Percentiles rank a stretch among this genome's conserved stretches.
These are phyloP conservation scores for Rhombomys opimus DNA, from an alignment of 2,113 vertebrate genomes.

Conservation along the genomic window DNA sequence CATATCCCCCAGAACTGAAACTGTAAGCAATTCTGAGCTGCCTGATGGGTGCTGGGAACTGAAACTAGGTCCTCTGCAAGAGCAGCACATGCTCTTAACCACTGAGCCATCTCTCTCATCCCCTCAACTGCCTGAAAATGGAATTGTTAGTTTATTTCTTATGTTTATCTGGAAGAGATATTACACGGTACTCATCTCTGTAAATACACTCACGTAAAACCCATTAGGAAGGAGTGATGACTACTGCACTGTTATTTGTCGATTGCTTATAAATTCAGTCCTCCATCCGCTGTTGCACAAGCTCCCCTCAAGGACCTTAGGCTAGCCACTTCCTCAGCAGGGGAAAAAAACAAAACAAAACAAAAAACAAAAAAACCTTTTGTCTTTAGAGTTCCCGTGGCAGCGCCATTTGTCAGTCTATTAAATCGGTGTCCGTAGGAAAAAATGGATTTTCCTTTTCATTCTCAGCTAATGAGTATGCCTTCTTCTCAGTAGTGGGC, in stretches of 20 bases:
- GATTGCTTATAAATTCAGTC: slow-evolving; percentile 41
- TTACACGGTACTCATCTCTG: slow-evolving; percentile 11
- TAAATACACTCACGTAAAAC: neutral
- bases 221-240: neutral
- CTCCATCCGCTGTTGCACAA: neutral
- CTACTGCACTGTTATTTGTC: slow-evolving; percentile 38
- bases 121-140: neutral
- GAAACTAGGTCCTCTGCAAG: neutral
- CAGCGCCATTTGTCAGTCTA: neutral
- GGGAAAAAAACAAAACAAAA: neutral
- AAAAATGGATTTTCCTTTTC: neutral
- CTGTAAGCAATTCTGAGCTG: neutral
- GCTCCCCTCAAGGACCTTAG: neutral
- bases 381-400: neutral
- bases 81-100: neutral
- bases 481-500: slow-evolving; percentile 35
- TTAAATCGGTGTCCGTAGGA: slow-evolving; percentile 8
- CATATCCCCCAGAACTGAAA: neutral
- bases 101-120: neutral
- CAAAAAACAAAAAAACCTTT: neutral
- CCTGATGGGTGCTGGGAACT: neutral
- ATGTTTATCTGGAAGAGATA: slow-evolving; percentile 15
- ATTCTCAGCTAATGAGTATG: neutral
- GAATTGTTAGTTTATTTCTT: slow-evolving; percentile 41
- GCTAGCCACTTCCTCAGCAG: neutral